These are phyloP conservation scores for Poeciliopsis infans DNA, from an alignment of 2,797 vertebrate species.

Conservation along the genomic window DNA sequence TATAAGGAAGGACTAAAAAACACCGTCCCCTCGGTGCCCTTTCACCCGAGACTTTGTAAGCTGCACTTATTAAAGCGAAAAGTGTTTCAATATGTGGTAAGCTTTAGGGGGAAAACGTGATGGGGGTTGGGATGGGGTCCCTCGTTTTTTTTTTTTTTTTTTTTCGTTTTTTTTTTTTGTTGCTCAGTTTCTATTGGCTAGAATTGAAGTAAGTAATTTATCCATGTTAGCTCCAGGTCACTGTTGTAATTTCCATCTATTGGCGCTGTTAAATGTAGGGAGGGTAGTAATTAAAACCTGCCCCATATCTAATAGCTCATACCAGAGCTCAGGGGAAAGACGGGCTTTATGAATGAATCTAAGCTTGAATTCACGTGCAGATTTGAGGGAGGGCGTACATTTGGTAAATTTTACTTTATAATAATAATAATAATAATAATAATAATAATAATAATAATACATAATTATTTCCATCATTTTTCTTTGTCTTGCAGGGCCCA, in stretches of 20 bases:
- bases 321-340: slow-evolving; percentile 6
- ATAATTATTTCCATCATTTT: not conserved
- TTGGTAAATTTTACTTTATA: slow-evolving; percentile 46
- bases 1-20: slow-evolving; percentile 84
- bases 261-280: slow-evolving; percentile 42
- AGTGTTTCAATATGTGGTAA: slow-evolving; percentile 98
- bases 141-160: slow-evolving; percentile 32
- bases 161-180: not conserved
- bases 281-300: slow-evolving; percentile 36
- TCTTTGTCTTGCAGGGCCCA: slow-evolving; percentile 46
- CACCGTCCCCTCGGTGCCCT: slow-evolving; percentile 93
- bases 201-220: slow-evolving; percentile 53
- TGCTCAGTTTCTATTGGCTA: slow-evolving; percentile 53
- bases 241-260: slow-evolving; percentile 44
- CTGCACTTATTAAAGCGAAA: slow-evolving; percentile 99
- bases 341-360: slow-evolving; percentile 48
- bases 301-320: slow-evolving; percentile 32
- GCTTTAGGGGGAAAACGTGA: slow-evolving; percentile 73
- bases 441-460: not conserved
- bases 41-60: slow-evolving; percentile 95
- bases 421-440: not conserved
- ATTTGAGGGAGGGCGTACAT: slow-evolving; percentile 10
- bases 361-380: slow-evolving; percentile 19
- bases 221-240: slow-evolving; percentile 50
- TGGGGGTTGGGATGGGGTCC: slow-evolving; percentile 77